Percentiles rank a stretch among this genome's conserved stretches.
Evolutionary conservation across 2,888 invertebrate genomes (phyloP).

Genomic region (Agrilus cyanescens): DNA sequence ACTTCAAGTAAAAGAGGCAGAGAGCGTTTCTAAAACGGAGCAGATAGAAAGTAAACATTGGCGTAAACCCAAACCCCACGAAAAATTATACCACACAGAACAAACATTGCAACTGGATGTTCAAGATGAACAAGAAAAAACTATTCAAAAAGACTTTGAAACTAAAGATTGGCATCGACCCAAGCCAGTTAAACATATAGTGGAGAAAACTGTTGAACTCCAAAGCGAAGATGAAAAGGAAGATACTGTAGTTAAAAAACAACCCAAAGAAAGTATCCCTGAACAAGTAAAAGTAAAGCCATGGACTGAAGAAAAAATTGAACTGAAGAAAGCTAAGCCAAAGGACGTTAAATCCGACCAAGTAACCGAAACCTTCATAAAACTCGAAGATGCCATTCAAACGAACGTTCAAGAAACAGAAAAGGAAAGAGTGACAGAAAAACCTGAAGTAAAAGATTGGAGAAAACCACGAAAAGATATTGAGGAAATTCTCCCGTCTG

Average conservation of each 20-base stretch:
- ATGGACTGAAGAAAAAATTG: constrained; percentile 11
- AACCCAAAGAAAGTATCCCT: constrained; percentile 5
- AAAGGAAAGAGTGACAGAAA: constrained; percentile 2
- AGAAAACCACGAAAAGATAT: constrained; percentile 11
- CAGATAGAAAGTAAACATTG: constrained; percentile 10
- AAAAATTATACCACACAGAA: neutral
- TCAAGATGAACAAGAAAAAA: neutral
- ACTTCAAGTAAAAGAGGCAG: constrained; percentile 9
- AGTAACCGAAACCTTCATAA: constrained; percentile 28
- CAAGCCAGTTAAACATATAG: neutral
- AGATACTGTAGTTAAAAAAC: constrained; percentile 3
- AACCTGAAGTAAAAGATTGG: constrained; percentile 9
- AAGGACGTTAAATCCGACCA: constrained; percentile 33
- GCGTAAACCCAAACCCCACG: constrained; percentile 11
- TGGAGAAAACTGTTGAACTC: constrained; percentile 4
- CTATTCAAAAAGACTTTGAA: constrained; percentile 6
- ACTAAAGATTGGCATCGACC: constrained; percentile 13
- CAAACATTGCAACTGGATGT: neutral
- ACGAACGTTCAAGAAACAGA: constrained; percentile 16
- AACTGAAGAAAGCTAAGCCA: constrained; percentile 19
- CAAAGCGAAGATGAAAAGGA: constrained; percentile 4
- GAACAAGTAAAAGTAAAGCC: constrained; percentile 6
- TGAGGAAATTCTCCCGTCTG: neutral
- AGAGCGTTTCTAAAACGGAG: constrained; percentile 9
- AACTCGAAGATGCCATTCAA: constrained; percentile 1